Base-by-base conservation (phyloP, 2,797 vertebrate species). In the Garrulus glandarius region DNA sequence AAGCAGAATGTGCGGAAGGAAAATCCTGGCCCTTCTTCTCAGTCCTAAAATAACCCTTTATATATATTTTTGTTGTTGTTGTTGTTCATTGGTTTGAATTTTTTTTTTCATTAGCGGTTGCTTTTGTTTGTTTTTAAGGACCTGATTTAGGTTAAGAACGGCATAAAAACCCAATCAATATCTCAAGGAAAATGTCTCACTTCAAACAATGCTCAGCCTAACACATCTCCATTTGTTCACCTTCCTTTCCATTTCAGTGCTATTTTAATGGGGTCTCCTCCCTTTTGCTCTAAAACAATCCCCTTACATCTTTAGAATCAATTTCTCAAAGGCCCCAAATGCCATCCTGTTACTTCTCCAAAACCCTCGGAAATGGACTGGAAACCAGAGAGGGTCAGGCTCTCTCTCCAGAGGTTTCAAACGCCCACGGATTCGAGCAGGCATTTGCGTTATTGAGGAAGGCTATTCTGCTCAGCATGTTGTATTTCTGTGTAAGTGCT, bases 261-360 rank as follows among this genome's bases (percentile, higher is more conserved):
- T 96, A 85, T 94, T 95, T 96, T 95, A 94, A 96, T 95, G 83
- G 84, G 69, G 43, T 87, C 86, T 95, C 80, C 88, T 89, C 88
- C 44, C n/a, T 92, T 92, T 89, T 89, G 52, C 81, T 95, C 84
- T 96, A 95, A 97, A 97, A 95, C 87, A 96, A 94, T 57, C 71
- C 87, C 43, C 77, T 93, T 82, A 71, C 69, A 93, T 95, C 92
- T 96, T 95, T 92, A 90, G 96, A 96, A 96, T 96, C 96, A 96
- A 93, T 97, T 97, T 91, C 96, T 96, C 46, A 69, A 65, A 81
- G 86, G 87, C 64, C 53, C 41, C 61, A 87, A 1, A 90, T 84
- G 74, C 59, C 65, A 65, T 85, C 60, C 68, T 67, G 56, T 90
- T 90, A 61, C 64, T 94, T 96, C 76, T 90, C 65, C 82, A 92